Base-by-base conservation (phyloP, 1,140 invertebrate species). In the Microplitis demolitor region DNA sequence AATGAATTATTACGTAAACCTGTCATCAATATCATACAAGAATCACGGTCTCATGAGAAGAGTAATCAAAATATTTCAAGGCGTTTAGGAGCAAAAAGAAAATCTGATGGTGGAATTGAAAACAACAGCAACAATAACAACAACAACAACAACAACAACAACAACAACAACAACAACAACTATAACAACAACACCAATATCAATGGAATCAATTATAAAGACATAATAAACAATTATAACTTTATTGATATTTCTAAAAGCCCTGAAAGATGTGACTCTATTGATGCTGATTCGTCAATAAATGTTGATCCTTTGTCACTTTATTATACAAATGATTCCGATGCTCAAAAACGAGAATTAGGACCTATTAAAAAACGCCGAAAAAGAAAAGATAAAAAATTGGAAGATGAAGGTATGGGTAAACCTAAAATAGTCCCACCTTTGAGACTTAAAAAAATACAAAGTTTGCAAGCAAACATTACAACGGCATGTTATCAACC, bases 381-480 rank as follows among this genome's bases (percentile, higher is more conserved):
- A 54, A 63, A 61, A 35, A 66, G 16, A 58, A 54, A 37, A n/a
- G 56, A n/a, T 24, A 76, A 50, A 62, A 76, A 66, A 14, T 24
- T 9, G 1, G 58, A 60, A 0, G 61, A 73, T 2, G 51, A 72
- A 11, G 16, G 33, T 14, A 31, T 69, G 0, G 9, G 24, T 50
- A 8, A 16, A 13, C 66, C 53, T 1, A 83, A 82, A 58, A 69
- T 79, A 3, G 82, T 84, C 13, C 82, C 82, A 0, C 82, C 82
- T 4, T 72, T 84, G 31, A 72, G 79, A 50, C 4, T 84, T 53
- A 84, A 84, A 39, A 84, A 83, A 58, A 50, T 84, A 35, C 72
- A 73, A 53, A 71, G 34, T 34, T 60, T 76, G 4, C 74, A 71
- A 50, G 63, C 70, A 34, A 37, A 72, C 33, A 8, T 39, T 2